Evolutionary conservation across 2,888 invertebrate species (phyloP).

Genomic region (Ophraella communa): DNA sequence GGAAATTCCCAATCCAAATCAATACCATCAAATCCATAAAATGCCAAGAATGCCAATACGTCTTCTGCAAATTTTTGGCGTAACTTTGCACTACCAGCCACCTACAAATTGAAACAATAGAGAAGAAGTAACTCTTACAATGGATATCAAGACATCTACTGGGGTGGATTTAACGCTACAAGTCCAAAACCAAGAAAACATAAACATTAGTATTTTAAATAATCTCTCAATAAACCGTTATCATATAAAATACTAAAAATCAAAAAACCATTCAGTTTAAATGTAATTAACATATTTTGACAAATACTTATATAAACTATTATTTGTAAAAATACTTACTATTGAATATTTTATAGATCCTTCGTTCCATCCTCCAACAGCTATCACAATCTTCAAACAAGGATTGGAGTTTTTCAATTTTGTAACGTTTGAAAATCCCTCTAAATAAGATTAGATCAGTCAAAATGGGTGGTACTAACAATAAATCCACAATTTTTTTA

Average conservation of each 20-base stretch:
- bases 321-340: too few species aligned
- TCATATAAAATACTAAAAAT: too few species aligned
- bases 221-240: too few species aligned
- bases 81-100: constrained; percentile 54
- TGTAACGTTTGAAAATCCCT: constrained; percentile 64
- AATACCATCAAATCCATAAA: constrained; percentile 71
- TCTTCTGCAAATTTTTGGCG: constrained; percentile 59
- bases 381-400: constrained; percentile 64
- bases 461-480: too few species aligned
- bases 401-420: constrained; percentile 63
- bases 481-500: too few species aligned
- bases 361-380: constrained; percentile 74
- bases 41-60: constrained; percentile 50
- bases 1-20: constrained; percentile 79
- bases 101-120: constrained; percentile 45
- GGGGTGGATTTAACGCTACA: too few species aligned
- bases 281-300: too few species aligned
- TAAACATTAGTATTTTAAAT: too few species aligned
- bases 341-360: constrained; percentile 59
- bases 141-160: not conserved
- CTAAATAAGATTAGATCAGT: constrained; percentile 53
- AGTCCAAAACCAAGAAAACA: too few species aligned
- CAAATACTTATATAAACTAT: too few species aligned
- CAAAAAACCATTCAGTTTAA: too few species aligned
- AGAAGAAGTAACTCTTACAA: not conserved